Evolutionary conservation across 2,888 invertebrate genomes (phyloP).

Genomic region (Poecilus cupreus): DNA sequence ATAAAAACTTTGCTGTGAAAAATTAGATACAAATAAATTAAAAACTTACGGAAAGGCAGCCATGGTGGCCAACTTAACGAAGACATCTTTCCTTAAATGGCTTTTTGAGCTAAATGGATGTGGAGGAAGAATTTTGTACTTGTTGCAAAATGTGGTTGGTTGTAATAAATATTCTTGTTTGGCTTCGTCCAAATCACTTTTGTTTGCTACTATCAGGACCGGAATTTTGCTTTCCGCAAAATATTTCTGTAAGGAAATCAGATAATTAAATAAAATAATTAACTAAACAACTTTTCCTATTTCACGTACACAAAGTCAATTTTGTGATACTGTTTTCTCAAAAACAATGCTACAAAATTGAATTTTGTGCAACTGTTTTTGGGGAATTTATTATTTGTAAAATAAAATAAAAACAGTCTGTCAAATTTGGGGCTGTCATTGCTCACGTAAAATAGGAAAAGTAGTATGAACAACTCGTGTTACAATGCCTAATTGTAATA

Average conservation of each 20-base stretch:
- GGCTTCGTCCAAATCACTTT: conserved; percentile 88
- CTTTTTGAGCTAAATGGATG: conserved; percentile 87
- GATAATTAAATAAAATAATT: too few species aligned
- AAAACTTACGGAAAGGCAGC: conserved; percentile 98
- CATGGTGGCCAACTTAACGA: conserved; percentile 97
- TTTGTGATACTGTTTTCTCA: too few species aligned
- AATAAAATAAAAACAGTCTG: too few species aligned
- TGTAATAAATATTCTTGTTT: conserved; percentile 95
- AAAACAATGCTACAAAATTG: too few species aligned
- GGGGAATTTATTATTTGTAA: too few species aligned
- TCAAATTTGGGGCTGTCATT: too few species aligned
- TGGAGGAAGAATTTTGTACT: conserved; percentile 94
- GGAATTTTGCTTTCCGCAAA: conserved; percentile 93
- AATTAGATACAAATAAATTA: background rate
- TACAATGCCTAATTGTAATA: too few species aligned
- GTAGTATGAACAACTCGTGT: too few species aligned
- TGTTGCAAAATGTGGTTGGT: conserved; percentile 93
- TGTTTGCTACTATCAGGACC: conserved; percentile 94
- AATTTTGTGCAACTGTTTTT: too few species aligned
- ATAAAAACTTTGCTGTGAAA: background rate
- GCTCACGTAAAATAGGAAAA: too few species aligned
- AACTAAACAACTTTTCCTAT: background rate
- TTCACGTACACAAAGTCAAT: too few species aligned
- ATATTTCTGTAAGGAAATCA: conserved; percentile 83
- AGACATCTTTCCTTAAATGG: conserved; percentile 88